Conservation (phyloP, 2,888 invertebrate genomes). For the Parascotia fuliginaria region DNA sequence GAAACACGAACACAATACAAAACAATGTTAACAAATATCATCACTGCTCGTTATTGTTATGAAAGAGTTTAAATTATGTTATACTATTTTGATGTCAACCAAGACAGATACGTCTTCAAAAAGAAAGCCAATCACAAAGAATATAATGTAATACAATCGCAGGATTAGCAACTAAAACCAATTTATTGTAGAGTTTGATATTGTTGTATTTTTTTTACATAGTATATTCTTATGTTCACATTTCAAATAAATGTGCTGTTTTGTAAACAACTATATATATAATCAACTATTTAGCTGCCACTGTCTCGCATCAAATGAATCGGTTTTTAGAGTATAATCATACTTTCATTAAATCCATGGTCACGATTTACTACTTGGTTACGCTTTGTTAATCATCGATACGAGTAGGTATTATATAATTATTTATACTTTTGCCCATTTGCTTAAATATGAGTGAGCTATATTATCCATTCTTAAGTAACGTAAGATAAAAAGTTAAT, state of each 20-base stretch:
- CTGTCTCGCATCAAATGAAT: constrained; percentile 16
- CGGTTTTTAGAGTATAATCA: constrained; percentile 28
- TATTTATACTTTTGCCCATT: too few relatives aligned
- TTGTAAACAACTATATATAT: too few relatives aligned
- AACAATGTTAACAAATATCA: neutral
- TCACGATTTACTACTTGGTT: constrained; percentile 13
- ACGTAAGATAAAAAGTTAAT: too few relatives aligned
- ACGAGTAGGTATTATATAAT: neutral
- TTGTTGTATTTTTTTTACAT: neutral
- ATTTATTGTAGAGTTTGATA: neutral
- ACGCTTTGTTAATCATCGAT: constrained; percentile 19
- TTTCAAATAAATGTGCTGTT: neutral
- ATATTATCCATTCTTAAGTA: too few relatives aligned
- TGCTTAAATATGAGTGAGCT: too few relatives aligned
- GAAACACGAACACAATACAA: neutral
- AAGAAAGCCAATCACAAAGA: constrained; percentile 26
- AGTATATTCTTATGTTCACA: neutral
- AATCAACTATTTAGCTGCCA: constrained; percentile 35
- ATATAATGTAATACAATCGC: constrained; percentile 30
- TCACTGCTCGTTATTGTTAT: neutral
- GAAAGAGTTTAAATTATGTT: constrained; percentile 1
- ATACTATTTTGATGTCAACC: constrained; percentile 5
- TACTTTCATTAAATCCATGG: constrained; percentile 14
- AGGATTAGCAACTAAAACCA: constrained; percentile 14
- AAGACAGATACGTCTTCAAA: neutral